phyloP scores from a whole-genome alignment of 2,797 vertebrate genomes.

The Etheostoma perlongum region DNA sequence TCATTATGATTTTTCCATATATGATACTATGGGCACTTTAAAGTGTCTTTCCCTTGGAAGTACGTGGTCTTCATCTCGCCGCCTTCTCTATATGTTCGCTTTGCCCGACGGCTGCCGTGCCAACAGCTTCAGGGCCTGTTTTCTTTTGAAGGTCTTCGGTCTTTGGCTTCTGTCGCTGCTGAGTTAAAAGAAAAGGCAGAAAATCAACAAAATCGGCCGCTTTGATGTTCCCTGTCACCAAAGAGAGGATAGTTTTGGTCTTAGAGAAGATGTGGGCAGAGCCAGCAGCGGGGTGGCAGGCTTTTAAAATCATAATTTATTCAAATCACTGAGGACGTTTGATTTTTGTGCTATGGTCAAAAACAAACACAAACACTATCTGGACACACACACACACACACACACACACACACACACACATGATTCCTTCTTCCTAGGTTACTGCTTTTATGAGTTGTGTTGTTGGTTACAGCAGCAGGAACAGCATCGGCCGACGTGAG shows the following conservation, averaged over 20 bases:
- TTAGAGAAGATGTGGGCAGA: slow-evolving; percentile 27
- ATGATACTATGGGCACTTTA: neutral
- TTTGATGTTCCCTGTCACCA: slow-evolving; percentile 51
- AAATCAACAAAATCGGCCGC: slow-evolving; percentile 27
- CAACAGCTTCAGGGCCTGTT: slow-evolving; percentile 59
- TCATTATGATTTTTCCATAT: too few relatives aligned
- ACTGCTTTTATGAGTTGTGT: slow-evolving; percentile 10
- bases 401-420: too few relatives aligned
- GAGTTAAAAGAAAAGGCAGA: slow-evolving; percentile 30
- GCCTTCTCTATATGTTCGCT: slow-evolving; percentile 21
- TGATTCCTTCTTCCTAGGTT: slow-evolving; percentile 21
- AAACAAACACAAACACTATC: neutral
- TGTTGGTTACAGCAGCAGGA: slow-evolving; percentile 7
- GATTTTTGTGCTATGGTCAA: slow-evolving; percentile 14
- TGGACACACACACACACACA: neutral
- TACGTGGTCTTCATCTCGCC: slow-evolving; percentile 20
- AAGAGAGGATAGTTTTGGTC: slow-evolving; percentile 14
- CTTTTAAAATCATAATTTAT: slow-evolving; percentile 24
- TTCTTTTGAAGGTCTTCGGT: slow-evolving; percentile 45
- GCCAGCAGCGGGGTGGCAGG: neutral
- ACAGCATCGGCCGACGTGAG: slow-evolving; percentile 9
- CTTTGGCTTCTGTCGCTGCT: slow-evolving; percentile 26
- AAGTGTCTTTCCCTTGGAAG: slow-evolving; percentile 1
- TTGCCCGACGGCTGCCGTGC: slow-evolving; percentile 43
- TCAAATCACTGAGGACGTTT: slow-evolving; percentile 25